Evolutionary conservation across 2,888 invertebrate genomes (phyloP), one percentile per base, ranked within the genome.

Genomic region (Eilema griseolum): DNA sequence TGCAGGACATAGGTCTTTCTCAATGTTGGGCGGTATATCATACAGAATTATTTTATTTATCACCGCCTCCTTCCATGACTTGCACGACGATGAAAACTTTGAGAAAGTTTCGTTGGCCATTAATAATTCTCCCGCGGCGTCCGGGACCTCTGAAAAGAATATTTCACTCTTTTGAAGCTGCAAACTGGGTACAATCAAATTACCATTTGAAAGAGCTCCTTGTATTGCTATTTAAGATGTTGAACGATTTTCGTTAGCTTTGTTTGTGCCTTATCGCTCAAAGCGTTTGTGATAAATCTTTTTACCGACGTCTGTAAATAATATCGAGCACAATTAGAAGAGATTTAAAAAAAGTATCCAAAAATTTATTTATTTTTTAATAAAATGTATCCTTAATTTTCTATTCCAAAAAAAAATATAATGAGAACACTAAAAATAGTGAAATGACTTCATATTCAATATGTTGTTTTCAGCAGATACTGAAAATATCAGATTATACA

Each of bases 111-210:
- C 85, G 83, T 73, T 79, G 83, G 83, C 90, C 91, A 93, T 93
- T 93, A 93, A 93, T 93, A 93, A 92, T 93, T 90, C 92, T 85
- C 87, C 81, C 83, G 88, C 85, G 85, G 89, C 89, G 86, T 86
- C 88, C 89, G 86, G 87, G 87, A 84, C 87, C 89, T 85, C 85
- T 89, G 89, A 90, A 93, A 93, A 93, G 93, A 93, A 93, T 93
- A 93, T 93, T 93, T 93, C 89, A 91, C 90, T 92, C 92, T 92
- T 93, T 93, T 92, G 89, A 89, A 88, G 88, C 88, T 86, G 86
- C 88, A 89, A 92, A 92, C 90, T 89, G 92, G 90, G 91, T 91
- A 92, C 92, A 93, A 93, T 93, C 91, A 91, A 92, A 93, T 94
- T 94, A 93, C 90, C 93, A 93, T 93, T 90, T 93, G 91, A 93